Conservation (phyloP, 2,113 vertebrate genomes). For the Erythrocebus patas region DNA sequence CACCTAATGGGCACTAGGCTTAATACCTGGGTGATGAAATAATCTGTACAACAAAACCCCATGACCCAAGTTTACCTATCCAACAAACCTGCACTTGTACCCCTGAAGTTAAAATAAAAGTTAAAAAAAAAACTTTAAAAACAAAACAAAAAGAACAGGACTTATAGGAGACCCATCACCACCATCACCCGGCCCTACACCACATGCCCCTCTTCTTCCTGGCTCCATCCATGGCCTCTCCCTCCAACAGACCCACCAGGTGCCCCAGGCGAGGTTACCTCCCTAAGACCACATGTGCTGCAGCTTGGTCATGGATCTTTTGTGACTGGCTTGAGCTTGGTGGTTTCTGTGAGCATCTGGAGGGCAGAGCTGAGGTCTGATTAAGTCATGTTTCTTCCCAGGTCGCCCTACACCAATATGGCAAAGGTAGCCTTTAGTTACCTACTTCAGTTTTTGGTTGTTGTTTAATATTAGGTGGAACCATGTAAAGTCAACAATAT, state of each 20-base stretch:
- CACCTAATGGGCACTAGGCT: too few relatives aligned
- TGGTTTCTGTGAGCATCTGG: not conserved
- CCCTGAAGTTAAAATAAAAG: too few relatives aligned
- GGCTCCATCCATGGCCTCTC: too few relatives aligned
- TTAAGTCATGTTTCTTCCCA: not conserved
- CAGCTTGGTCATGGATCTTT: accelerated
- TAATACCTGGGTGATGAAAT: too few relatives aligned
- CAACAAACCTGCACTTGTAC: too few relatives aligned
- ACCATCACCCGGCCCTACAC: accelerated
- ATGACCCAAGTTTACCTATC: too few relatives aligned
- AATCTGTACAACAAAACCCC: too few relatives aligned
- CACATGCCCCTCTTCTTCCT: not conserved
- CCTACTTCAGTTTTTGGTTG: not conserved
- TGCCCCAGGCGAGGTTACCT: not conserved
- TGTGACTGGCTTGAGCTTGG: accelerated
- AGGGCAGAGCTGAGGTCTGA: not conserved
- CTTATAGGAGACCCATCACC: too few relatives aligned
- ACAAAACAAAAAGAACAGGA: too few relatives aligned
- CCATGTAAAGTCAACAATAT: not conserved
- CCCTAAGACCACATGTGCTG: not conserved
- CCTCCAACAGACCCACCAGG: too few relatives aligned
- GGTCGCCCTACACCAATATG: not conserved
- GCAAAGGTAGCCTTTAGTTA: not conserved
- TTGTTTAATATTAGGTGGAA: not conserved
- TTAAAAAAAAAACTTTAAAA: too few relatives aligned